Base-by-base conservation (phyloP, 23 tunicate genomes). In the Oikopleura dioica region DNA sequence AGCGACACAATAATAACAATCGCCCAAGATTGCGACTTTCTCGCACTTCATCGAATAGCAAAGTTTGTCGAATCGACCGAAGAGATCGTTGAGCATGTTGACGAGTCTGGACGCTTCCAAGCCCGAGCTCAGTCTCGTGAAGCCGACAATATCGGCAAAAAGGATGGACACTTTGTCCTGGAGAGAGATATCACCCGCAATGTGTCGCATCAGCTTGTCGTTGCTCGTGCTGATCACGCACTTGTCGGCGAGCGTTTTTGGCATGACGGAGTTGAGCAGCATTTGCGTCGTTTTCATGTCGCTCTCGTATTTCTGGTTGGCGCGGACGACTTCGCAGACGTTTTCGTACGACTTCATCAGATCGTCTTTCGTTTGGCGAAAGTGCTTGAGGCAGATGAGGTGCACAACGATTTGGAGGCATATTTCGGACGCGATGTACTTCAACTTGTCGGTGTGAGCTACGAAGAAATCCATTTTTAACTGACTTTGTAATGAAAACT, bases 1-100 rank as follows among this genome's bases (percentile, higher is more conserved):
- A 44, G 99, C 82, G 28, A 94, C 99, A 59, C 99, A 94, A 79
- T 94, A 94, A 38, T 94, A 94, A 50, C 99, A 94, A 78, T 94
- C 99, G 50, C 98, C 98, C n/a, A 94, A 44, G 2, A 88, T 94
- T 72, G 88, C 84, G 58, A 94, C 87, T 69, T 94, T 94, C 75
- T 94, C 99, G 37, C 99, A 94, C 5, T 84, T 87, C 31, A 84
- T 86, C 16, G 30, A 76, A 55, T 77, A 55, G 59, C 99, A 94
- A 36, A 94, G 86, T 26, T 37, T 38, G 75, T 94, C 99, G 63
- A 94, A 94, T 1, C 99, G 82, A 9, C 86, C 95, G 44, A 94
- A 94, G 5, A 94, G 69, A 77, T 94, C 88, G 36, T 94, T 94
- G 55, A 94, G 82, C 38, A 94, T 68, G 34, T 81, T 36, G 2